These are phyloP conservation scores for Trachelus tabidus DNA, from an alignment of 2,888 invertebrate species.

Conservation along the genomic window DNA sequence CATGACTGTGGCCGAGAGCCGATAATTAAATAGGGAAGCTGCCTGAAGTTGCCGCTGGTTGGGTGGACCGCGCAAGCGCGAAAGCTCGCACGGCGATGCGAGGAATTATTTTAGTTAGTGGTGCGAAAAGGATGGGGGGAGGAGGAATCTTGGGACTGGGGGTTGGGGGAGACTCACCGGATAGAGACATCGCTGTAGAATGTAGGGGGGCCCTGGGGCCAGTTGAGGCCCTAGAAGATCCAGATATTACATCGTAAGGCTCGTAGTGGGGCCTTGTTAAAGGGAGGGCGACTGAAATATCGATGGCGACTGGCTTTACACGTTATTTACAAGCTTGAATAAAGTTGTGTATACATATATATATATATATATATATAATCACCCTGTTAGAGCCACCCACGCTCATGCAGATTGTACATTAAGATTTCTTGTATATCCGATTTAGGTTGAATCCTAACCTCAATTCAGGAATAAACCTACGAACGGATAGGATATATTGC, in stretches of 20 bases:
- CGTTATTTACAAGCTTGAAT: background rate
- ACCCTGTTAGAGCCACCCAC: background rate
- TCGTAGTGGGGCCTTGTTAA: background rate
- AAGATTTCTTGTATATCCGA: background rate
- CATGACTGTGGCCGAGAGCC: conserved; percentile 15
- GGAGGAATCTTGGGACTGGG: background rate
- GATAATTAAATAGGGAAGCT: conserved; percentile 42
- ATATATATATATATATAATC: background rate
- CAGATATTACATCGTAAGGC: background rate
- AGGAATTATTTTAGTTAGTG: background rate
- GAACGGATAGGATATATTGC: background rate
- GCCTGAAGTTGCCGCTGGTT: background rate
- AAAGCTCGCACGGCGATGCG: background rate
- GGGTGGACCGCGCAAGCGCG: background rate
- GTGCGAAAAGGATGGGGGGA: background rate
- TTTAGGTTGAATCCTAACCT: background rate
- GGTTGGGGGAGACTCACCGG: background rate
- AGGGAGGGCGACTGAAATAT: background rate
- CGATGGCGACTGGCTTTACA: background rate
- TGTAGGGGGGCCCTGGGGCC: background rate
- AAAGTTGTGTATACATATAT: background rate
- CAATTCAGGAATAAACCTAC: background rate
- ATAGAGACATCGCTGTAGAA: background rate
- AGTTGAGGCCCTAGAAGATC: background rate
- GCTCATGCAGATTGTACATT: background rate